These are phyloP conservation scores for Drosophila ironensis DNA, from an alignment of 1,140 invertebrate species.

Conservation along the genomic window DNA sequence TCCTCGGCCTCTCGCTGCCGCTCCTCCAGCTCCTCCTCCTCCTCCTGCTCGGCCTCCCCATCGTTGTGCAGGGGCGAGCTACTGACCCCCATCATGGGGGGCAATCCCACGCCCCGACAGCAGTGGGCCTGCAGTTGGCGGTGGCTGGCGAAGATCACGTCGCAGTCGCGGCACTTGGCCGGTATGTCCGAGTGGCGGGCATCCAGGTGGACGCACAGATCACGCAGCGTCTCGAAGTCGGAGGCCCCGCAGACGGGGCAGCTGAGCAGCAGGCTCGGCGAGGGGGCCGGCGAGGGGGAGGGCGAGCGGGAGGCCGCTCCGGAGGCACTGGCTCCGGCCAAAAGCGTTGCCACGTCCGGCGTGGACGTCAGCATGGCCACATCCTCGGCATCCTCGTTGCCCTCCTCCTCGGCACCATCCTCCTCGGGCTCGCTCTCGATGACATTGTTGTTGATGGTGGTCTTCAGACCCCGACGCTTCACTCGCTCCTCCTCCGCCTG, in stretches of 20 bases:
- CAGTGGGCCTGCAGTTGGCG: constrained; percentile 86
- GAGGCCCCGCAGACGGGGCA: constrained; percentile 85
- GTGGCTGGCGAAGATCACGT: constrained; percentile 87
- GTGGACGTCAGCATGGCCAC: constrained; percentile 55
- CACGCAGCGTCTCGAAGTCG: constrained; percentile 85
- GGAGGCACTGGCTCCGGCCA: constrained; percentile 35
- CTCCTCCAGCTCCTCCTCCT: constrained; percentile 17
- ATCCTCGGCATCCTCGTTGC: constrained; percentile 13
- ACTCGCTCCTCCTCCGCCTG: constrained; percentile 18
- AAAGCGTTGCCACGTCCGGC: constrained; percentile 55
- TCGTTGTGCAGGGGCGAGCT: constrained; percentile 42
- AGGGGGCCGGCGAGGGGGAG: constrained; percentile 11
- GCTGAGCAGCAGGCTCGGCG: constrained; percentile 15
- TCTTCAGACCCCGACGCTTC: constrained; percentile 53
- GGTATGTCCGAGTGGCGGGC: constrained; percentile 87
- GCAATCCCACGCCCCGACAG: constrained; percentile 23
- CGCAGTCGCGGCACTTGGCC: constrained; percentile 88
- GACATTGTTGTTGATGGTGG: constrained; percentile 64
- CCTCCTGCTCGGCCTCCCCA: constrained; percentile 19
- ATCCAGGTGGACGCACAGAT: constrained; percentile 87
- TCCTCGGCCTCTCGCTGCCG: constrained; percentile 84
- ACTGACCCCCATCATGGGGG: constrained; percentile 48
- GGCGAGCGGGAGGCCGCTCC: constrained; percentile 34
- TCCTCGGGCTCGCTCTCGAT: constrained; percentile 31
- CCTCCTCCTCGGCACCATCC: constrained; percentile 15